Conservation (phyloP, 2,113 vertebrate genomes). For the Crotalus tigris region DNA sequence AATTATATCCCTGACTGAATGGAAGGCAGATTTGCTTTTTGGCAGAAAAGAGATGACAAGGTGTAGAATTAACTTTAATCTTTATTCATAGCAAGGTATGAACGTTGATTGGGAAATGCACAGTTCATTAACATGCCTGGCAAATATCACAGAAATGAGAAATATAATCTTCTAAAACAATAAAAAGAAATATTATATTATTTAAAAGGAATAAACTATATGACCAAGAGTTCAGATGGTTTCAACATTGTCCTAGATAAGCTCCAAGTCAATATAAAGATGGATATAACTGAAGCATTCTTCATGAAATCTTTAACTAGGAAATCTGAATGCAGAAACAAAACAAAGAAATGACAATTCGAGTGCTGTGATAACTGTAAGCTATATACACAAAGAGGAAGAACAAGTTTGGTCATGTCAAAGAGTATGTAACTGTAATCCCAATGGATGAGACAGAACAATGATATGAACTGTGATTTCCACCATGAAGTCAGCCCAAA, state of each 20-base stretch:
- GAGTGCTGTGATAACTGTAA: neutral
- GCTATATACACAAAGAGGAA: neutral
- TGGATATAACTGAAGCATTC: neutral
- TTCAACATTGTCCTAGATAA: neutral
- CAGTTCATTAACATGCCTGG: neutral
- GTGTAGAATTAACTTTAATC: neutral
- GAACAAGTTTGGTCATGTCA: neutral
- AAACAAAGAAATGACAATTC: neutral
- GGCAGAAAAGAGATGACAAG: neutral
- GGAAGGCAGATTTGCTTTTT: neutral
- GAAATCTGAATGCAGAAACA: neutral
- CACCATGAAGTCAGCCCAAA: neutral
- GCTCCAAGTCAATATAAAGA: neutral
- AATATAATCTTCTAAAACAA: neutral
- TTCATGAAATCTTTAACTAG: neutral
- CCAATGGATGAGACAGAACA: neutral
- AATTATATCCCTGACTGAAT: neutral
- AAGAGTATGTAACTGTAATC: neutral
- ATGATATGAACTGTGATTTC: neutral
- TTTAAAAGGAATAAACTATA: neutral
- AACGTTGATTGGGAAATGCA: neutral
- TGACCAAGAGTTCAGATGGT: neutral
- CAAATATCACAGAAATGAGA: neutral
- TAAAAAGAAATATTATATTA: neutral
- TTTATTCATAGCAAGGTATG: neutral